Evolutionary conservation across 1,140 invertebrate species (phyloP).

Genomic region (Nautilus pompilius): DNA sequence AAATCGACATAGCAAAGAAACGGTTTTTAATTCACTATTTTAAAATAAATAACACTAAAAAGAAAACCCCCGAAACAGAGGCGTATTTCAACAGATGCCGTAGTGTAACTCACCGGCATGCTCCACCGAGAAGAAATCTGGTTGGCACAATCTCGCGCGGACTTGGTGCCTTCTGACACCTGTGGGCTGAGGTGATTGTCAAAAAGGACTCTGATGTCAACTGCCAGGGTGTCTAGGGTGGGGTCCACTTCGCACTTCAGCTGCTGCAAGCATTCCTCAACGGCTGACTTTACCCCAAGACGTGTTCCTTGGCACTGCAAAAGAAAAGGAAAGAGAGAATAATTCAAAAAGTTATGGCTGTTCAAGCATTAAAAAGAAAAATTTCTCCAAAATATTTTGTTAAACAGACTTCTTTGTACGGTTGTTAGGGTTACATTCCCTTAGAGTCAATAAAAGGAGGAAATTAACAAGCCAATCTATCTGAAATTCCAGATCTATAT

Average conservation of each 20-base stretch:
- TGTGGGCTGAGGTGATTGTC: conserved; percentile 9
- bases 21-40: too few relatives aligned
- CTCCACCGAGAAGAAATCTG: conserved; percentile 14
- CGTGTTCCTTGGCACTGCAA: conserved; percentile 11
- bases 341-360: not conserved
- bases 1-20: too few relatives aligned
- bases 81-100: too few relatives aligned
- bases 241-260: conserved; percentile 8
- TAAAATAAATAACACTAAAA: too few relatives aligned
- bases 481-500: too few relatives aligned
- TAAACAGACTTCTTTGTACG: too few relatives aligned
- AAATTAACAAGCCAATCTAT: too few relatives aligned
- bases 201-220: conserved; percentile 9
- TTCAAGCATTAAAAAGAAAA: too few relatives aligned
- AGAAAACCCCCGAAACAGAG: too few relatives aligned
- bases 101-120: not conserved
- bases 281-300: conserved; percentile 2
- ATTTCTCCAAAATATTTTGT: too few relatives aligned
- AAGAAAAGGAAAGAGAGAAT: not conserved
- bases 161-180: conserved; percentile 10
- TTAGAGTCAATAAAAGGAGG: too few relatives aligned
- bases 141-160: conserved; percentile 9
- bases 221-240: not conserved
- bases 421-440: too few relatives aligned
- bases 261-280: conserved; percentile 4